Conservation (phyloP, 2,888 invertebrate species). For the Catotricha subobsoleta region DNA sequence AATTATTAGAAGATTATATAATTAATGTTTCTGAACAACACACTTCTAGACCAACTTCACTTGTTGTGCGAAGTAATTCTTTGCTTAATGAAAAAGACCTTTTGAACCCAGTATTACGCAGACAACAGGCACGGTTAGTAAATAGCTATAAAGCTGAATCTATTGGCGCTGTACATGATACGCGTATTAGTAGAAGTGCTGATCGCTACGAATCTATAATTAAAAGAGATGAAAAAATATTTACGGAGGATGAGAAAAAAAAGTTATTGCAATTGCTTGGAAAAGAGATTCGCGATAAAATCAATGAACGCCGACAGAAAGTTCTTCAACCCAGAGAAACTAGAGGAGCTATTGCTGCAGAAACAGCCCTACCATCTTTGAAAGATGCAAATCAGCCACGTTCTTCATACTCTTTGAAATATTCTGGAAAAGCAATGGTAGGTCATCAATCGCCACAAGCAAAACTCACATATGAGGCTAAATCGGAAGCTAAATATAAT, state of each 20-base stretch:
- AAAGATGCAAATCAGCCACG: too few species aligned
- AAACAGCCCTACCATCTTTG: too few species aligned
- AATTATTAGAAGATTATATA: conserved; percentile 34
- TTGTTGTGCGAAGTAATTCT: conserved; percentile 42
- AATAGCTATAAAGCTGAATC: conserved; percentile 34
- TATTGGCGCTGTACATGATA: conserved; percentile 35
- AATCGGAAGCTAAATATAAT: background rate
- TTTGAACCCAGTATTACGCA: conserved; percentile 19
- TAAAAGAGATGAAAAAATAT: conserved; percentile 3
- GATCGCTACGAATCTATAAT: conserved; percentile 7
- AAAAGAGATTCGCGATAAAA: conserved; percentile 50
- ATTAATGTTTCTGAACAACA: conserved; percentile 36
- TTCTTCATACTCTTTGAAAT: conserved; percentile 11
- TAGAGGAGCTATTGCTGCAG: conserved; percentile 39
- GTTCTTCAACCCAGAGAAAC: conserved; percentile 34
- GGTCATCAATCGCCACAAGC: background rate
- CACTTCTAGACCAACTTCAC: conserved; percentile 21
- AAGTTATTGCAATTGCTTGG: conserved; percentile 53
- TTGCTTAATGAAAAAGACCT: conserved; percentile 32
- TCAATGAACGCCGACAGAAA: conserved; percentile 28
- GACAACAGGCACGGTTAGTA: conserved; percentile 3
- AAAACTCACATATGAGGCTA: background rate
- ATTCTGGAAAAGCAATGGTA: background rate
- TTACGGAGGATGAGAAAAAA: conserved; percentile 50
- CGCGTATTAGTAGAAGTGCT: conserved; percentile 21